Evolutionary conservation across 2,888 invertebrate genomes (phyloP), one percentile per base, ranked within the genome.

Genomic region (Neoaliturus tenellus): DNA sequence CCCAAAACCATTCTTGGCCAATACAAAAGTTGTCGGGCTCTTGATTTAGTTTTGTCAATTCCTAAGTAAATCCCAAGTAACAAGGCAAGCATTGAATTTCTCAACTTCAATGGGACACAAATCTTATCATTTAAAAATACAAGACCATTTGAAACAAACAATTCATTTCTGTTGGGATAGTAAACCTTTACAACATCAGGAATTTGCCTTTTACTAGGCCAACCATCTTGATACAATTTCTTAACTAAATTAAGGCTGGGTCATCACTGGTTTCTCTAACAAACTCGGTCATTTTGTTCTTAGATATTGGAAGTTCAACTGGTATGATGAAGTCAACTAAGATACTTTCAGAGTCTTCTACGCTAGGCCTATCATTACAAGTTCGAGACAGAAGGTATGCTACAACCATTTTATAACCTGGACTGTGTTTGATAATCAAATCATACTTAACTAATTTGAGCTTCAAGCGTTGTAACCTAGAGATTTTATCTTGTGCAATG

Each of bases 331-430:
- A 80, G 80, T 85, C 85, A 51, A 86, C 84, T 25, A 83, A 35
- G 10, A 4, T 6, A 35, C 10, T 10, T 10, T 35, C 35, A 35
- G 35, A 35, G 4, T 35, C 10, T 35, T 35, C 35, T 6, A 35
- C 6, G 33, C 31, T 62, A 85, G 82, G 85, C 75, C 86, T 23
- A n/a, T 85, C 82, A 62, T 58, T 67, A 55, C 44, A 5, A 2
- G 58, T 85, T 62, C 86, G 33, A 20, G 87, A 87, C 73, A 87
- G 82, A 4, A 85, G 85, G 82, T 87, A 87, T 20, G 87, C 86
- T 62, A 88, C 85, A 69, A 86, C 84, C 71, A 88, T 55, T 55
- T 85, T 83, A 87, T 88, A n/a, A 28, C 88, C 88, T 17, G 88
- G 87, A 48, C 83, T 86, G 85, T 88, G 88, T 8, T 85, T 86